These are phyloP conservation scores for Ostrea denselamellosa DNA, from an alignment of 1,140 invertebrate genomes.

Conservation along the genomic window DNA sequence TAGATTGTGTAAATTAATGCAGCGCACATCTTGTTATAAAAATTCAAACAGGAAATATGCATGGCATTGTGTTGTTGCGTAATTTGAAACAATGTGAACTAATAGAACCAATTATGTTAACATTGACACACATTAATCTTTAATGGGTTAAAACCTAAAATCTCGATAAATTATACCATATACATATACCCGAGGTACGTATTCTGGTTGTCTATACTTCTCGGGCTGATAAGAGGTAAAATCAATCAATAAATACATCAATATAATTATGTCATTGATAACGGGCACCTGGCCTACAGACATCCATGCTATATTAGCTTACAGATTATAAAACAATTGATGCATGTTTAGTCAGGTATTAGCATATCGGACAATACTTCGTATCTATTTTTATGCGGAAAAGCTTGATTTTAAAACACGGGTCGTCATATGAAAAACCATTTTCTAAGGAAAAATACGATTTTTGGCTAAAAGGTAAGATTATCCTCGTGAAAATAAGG, in stretches of 20 bases:
- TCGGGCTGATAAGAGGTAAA: neutral
- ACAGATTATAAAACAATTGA: neutral
- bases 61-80: too few relatives aligned
- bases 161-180: neutral
- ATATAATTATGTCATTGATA: neutral
- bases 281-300: slow-evolving; percentile 1
- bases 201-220: neutral
- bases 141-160: neutral
- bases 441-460: slow-evolving; percentile 17
- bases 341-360: neutral
- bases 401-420: neutral
- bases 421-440: slow-evolving; percentile 6
- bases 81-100: too few relatives aligned
- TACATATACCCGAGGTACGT: neutral
- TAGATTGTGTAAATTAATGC: too few relatives aligned
- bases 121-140: slow-evolving; percentile 3
- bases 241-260: slow-evolving; percentile 20
- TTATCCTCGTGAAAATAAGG: neutral
- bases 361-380: neutral
- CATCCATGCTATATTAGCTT: neutral
- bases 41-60: too few relatives aligned
- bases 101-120: neutral
- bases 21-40: too few relatives aligned
- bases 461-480: neutral
- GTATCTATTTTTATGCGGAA: neutral